phyloP scores from a whole-genome alignment of 2,888 invertebrate genomes.

The Cephus sareptanus region DNA sequence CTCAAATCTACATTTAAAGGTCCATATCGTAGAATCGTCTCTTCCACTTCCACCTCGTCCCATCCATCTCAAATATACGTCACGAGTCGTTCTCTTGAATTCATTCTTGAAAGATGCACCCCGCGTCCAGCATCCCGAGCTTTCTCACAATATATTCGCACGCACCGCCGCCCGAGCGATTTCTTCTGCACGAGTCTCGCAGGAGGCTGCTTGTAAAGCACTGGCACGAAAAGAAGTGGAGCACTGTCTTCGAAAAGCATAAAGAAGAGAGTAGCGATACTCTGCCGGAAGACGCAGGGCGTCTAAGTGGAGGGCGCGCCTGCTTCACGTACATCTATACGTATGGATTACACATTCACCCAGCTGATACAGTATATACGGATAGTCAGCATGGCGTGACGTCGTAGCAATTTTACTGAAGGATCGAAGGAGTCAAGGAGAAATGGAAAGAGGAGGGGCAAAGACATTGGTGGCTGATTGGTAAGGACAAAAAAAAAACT shows the following conservation, averaged over 20 bases:
- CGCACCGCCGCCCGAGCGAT: background rate
- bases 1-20: background rate
- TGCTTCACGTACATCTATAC: slow-evolving; percentile 27
- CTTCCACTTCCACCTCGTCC: background rate
- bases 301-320: slow-evolving; percentile 46
- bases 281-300: slow-evolving; percentile 40
- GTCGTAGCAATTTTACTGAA: slow-evolving; percentile 30
- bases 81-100: background rate
- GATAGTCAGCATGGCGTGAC: slow-evolving; percentile 32
- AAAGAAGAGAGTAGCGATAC: slow-evolving; percentile 10
- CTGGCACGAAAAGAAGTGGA: background rate
- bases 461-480: slow-evolving; percentile 6
- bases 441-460: slow-evolving; percentile 5
- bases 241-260: slow-evolving; percentile 4
- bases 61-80: background rate
- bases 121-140: background rate
- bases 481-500: background rate
- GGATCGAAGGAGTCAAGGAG: slow-evolving; percentile 17
- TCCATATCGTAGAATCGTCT: background rate
- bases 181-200: background rate
- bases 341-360: slow-evolving; percentile 5
- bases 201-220: background rate
- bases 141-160: background rate
- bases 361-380: slow-evolving; percentile 1
- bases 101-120: background rate